Conservation (phyloP, 2,113 vertebrate species). For the Pelusios castaneus region DNA sequence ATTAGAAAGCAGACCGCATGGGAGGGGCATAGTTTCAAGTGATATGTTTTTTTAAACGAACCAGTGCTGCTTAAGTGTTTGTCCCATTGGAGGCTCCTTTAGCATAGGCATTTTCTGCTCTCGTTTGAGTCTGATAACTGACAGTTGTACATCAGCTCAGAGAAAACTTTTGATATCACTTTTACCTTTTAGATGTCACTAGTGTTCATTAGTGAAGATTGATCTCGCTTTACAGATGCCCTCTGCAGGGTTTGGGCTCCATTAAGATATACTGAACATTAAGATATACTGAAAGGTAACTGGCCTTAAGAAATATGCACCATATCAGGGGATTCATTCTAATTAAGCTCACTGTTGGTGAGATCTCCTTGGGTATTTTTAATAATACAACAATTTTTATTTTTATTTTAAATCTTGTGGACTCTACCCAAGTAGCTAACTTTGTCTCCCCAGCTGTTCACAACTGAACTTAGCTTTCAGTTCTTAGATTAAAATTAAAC, state of each 20-base stretch:
- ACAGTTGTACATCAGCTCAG: neutral
- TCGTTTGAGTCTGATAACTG: slow-evolving; percentile 13
- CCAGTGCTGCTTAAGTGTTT: slow-evolving; percentile 51
- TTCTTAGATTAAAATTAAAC: slow-evolving; percentile 54
- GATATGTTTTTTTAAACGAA: slow-evolving; percentile 71
- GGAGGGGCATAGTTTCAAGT: slow-evolving; percentile 64
- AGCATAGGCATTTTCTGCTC: neutral
- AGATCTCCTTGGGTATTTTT: slow-evolving; percentile 34
- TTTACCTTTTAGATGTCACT: slow-evolving; percentile 26
- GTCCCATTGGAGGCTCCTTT: slow-evolving; percentile 26
- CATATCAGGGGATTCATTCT: slow-evolving; percentile 54
- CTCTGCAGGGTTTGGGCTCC: neutral
- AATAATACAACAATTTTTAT: slow-evolving; percentile 35
- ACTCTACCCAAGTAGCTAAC: slow-evolving; percentile 11
- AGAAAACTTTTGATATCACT: slow-evolving; percentile 13
- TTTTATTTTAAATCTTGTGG: slow-evolving; percentile 1
- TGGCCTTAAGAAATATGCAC: slow-evolving; percentile 43
- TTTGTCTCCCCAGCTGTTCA: neutral
- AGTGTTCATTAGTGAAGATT: slow-evolving; percentile 21
- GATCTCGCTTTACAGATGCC: neutral
- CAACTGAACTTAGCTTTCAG: slow-evolving; percentile 9
- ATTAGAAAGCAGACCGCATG: slow-evolving; percentile 69
- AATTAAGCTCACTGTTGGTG: slow-evolving; percentile 60
- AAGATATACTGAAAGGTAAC: slow-evolving; percentile 23
- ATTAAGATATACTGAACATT: slow-evolving; percentile 32